phyloP scores from a whole-genome alignment of 2,888 invertebrate species.

The Eretmocerus hayati region DNA sequence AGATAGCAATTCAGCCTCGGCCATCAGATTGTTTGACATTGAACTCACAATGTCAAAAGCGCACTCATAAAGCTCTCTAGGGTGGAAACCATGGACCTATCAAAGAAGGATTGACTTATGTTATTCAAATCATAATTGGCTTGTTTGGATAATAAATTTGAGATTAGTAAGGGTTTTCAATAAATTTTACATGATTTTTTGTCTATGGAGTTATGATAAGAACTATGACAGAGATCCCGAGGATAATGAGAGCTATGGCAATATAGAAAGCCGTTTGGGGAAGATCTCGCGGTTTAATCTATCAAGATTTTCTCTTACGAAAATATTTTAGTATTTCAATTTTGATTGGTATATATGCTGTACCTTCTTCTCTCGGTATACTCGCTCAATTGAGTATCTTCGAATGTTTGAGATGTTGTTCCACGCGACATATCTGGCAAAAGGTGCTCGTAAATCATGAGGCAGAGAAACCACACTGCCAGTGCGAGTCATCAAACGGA shows the following conservation, averaged over 20 bases:
- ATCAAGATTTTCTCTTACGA: neutral
- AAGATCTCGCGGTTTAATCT: no score
- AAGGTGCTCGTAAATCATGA: conserved; percentile 72
- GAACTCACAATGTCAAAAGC: conserved; percentile 89
- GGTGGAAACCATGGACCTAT: conserved; percentile 67
- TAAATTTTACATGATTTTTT: no score
- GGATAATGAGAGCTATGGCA: no score
- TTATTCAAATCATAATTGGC: no score
- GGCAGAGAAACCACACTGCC: conserved; percentile 81
- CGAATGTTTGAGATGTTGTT: conserved; percentile 71
- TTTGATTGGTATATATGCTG: no score
- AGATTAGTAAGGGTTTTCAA: no score
- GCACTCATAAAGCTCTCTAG: conserved; percentile 82
- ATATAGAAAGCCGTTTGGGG: no score
- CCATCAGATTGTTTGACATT: conserved; percentile 61
- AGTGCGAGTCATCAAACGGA: conserved; percentile 78
- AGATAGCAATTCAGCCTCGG: conserved; percentile 80
- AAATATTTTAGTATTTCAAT: neutral
- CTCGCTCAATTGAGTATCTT: conserved; percentile 79
- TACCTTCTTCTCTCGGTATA: conserved; percentile 74
- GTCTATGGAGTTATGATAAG: neutral
- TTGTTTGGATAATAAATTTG: no score
- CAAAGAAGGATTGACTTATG: no score
- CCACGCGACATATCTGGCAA: conserved; percentile 76
- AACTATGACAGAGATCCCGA: neutral